phyloP scores from a whole-genome alignment of 2,113 vertebrate genomes.

The Mesoclemmys tuberculata region DNA sequence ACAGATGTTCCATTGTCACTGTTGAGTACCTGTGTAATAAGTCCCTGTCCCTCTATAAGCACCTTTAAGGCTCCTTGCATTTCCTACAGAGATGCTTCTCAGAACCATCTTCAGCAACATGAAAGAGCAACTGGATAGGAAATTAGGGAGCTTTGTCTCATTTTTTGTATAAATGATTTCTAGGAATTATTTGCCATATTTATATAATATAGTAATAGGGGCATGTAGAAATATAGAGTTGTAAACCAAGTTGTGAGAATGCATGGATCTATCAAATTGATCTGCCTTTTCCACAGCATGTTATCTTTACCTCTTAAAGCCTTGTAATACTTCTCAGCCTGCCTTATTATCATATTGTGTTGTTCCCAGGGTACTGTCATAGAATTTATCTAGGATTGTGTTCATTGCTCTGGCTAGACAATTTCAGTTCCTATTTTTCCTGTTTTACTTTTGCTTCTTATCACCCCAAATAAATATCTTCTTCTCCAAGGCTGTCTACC shows the following conservation, averaged over 20 bases:
- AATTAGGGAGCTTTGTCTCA: neutral
- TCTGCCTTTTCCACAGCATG: neutral
- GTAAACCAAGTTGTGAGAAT: neutral
- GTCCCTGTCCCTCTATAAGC: neutral
- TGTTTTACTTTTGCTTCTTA: neutral
- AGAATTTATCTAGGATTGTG: conserved; percentile 1
- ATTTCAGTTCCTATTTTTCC: neutral
- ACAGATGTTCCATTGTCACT: neutral
- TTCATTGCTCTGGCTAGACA: neutral
- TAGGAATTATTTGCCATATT: neutral
- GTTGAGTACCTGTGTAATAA: neutral
- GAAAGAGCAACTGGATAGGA: neutral
- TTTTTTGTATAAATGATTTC: neutral
- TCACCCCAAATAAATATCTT: neutral
- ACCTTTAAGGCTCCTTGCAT: neutral
- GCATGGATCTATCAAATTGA: neutral
- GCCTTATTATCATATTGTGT: neutral
- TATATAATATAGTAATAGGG: neutral
- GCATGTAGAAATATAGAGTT: neutral
- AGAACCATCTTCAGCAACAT: neutral
- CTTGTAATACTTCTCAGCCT: neutral
- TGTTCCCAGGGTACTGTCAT: neutral
- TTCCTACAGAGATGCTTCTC: neutral
- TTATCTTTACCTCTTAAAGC: neutral
- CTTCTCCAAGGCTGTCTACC: neutral